These are phyloP conservation scores for Chaitophorus viminalis DNA, from an alignment of 2,888 invertebrate genomes.

Conservation along the genomic window DNA sequence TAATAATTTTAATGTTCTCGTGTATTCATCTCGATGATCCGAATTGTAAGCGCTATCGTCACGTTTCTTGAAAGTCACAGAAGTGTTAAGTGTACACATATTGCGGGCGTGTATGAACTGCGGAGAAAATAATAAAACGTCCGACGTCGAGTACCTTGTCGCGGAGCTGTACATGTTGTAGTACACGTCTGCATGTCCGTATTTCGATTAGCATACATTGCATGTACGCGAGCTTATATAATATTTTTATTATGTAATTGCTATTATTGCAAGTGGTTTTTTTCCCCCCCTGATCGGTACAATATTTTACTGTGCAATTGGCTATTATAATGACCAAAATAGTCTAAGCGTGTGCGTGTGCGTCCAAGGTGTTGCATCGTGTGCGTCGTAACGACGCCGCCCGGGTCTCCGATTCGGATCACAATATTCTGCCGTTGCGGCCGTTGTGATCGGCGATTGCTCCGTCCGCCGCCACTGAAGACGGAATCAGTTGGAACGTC, in stretches of 20 bases:
- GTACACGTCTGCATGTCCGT: neutral
- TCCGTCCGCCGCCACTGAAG: neutral
- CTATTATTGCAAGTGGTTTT: neutral
- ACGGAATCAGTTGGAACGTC: conserved; percentile 34
- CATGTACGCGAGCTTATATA: neutral
- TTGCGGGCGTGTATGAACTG: no score
- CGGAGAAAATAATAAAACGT: no score
- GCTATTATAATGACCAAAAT: neutral
- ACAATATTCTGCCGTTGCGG: conserved; percentile 31
- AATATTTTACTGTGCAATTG: neutral
- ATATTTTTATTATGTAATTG: no score
- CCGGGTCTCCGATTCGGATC: neutral
- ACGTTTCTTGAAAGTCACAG: neutral
- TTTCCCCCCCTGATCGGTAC: neutral
- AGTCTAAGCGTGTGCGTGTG: neutral
- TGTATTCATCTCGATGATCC: no score
- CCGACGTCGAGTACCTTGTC: neutral
- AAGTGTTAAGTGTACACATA: neutral
- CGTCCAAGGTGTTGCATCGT: no score
- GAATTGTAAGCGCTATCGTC: neutral
- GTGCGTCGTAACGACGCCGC: neutral
- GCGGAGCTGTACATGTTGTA: neutral
- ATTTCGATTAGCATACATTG: neutral
- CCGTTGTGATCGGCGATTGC: neutral
- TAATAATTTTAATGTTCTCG: neutral